Base-by-base conservation (phyloP, 2,797 vertebrate genomes). In the Dicrostonyx torquatus region DNA sequence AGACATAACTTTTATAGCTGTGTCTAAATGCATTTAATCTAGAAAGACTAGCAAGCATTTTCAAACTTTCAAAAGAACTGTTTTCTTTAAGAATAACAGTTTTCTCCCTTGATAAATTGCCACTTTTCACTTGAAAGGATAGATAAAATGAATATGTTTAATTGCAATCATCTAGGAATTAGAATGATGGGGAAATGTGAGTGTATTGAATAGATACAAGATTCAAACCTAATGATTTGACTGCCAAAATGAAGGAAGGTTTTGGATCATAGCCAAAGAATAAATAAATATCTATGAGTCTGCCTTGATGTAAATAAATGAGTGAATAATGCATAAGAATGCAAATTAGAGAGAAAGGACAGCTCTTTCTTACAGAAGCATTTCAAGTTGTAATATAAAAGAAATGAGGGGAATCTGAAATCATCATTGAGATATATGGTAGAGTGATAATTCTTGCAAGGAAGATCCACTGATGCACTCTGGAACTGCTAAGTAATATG, bases 81-180 rank as follows among this genome's bases (percentile, higher is more conserved):
- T 10, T 80, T 95, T 87, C 10, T 87, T 77, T 66, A 68, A 76
- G 66, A 85, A 45, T 0, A 48, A 55, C n/a, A n/a, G 77, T 43
- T 90, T 94, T 94, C n/a, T 62, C 17, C 64, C 72, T 58, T 89
- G 24, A 48, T 18, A 2, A 70, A 53, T 9, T 70, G 18, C n/a
- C 14, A 53, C 62, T 70, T 93, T 85, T 50, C 68, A 77, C 4
- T 95, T 72, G 29, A 77, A 79, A 79, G 1, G 60, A 15, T 14
- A 88, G 11, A 70, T 86, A 72, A 82, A 64, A 13, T 76, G 31
- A 50, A 29, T 34, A 4, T 9, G 55, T 90, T 58, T 84, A 43
- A 68, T 94, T 76, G 37, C 45, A 85, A 53, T 94, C 13, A 79
- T 87, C 34, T 58, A 85, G 26, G 18, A 45, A 88, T 62, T 88